Evolutionary conservation across 2,888 invertebrate species (phyloP), one percentile per base, ranked within the genome.

Genomic region (Drosophila rellima): DNA sequence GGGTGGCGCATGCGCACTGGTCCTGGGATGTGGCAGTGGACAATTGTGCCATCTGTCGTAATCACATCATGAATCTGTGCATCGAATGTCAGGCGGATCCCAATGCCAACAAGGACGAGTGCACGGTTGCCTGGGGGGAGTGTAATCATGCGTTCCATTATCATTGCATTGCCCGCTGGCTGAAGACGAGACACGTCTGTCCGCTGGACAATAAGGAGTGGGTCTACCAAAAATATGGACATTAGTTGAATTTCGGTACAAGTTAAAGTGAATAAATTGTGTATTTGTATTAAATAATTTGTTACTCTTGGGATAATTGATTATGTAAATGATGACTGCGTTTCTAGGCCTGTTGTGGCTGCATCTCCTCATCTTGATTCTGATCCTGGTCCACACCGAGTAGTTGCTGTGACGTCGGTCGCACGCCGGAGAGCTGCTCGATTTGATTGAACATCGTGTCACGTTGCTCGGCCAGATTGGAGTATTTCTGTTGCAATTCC

Each of bases 91-190:
- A 99, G 93, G 98, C 98, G 2, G 97, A 98, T 94, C 98, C 98
- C 92, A 98, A 98, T 47, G 98, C 98, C 20, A 98, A 98, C 7
- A 98, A 98, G 92, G 99, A 99, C 91, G 99, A 99, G 92, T 99
- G 99, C 93, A 99, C 98, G 72, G 99, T 99, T n/a, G 99, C 99
- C 55, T 99, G 99, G 99, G 99, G 99, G 80, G 98, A 98, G 68
- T 99, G 99, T 92, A 99, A 99, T 94, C 99, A 99, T 94, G 99
- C 99, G 76, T 99, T 99, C 94, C 99, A 99, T 93, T 99, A 99
- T 93, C 99, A 99, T 92, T 99, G 99, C 93, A 99, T 99, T 92
- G 99, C 99, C 64, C 96, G 99, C 90, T 99, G 99, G 99, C 94
- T 99, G 82, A 99, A 99, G 94, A 99, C 99, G 59, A 94, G 99